Evolutionary conservation across 1,140 invertebrate genomes (phyloP).

Genomic region (Ephestia elutella): DNA sequence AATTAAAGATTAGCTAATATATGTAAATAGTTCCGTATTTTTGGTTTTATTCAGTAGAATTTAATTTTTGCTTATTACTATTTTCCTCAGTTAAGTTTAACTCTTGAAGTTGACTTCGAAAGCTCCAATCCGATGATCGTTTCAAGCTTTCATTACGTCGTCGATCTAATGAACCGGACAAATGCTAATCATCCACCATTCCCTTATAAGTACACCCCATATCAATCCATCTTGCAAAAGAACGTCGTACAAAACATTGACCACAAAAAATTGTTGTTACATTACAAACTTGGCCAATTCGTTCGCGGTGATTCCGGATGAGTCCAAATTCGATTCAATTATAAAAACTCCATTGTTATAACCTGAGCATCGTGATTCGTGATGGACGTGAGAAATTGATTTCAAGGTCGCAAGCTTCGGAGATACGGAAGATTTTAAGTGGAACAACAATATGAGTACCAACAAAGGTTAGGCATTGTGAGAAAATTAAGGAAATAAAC

Average conservation of each 20-base stretch:
- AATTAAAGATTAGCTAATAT: not conserved
- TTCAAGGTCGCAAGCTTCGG: slow-evolving; percentile 18
- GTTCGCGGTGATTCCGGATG: slow-evolving; percentile 7
- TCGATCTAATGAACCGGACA: too few species aligned
- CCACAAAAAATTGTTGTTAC: not conserved
- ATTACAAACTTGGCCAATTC: not conserved
- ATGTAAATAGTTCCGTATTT: not conserved
- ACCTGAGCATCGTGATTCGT: slow-evolving; percentile 23
- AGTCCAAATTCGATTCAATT: slow-evolving; percentile 14
- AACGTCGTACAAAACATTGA: not conserved
- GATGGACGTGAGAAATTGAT: slow-evolving; percentile 33
- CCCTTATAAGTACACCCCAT: not conserved
- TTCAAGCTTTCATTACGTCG: too few species aligned
- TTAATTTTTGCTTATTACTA: too few species aligned
- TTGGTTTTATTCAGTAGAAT: not conserved
- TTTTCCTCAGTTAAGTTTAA: too few species aligned
- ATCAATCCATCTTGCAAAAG: not conserved
- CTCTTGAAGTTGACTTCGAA: too few species aligned
- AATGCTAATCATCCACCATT: not conserved
- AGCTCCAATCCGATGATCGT: too few species aligned
- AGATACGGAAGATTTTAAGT: not conserved
- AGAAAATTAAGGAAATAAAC: too few species aligned
- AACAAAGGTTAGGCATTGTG: not conserved
- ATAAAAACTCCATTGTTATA: slow-evolving; percentile 26
- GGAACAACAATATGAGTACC: not conserved